Evolutionary conservation across 2,797 vertebrate species (phyloP).

Genomic region (Lemur catta): DNA sequence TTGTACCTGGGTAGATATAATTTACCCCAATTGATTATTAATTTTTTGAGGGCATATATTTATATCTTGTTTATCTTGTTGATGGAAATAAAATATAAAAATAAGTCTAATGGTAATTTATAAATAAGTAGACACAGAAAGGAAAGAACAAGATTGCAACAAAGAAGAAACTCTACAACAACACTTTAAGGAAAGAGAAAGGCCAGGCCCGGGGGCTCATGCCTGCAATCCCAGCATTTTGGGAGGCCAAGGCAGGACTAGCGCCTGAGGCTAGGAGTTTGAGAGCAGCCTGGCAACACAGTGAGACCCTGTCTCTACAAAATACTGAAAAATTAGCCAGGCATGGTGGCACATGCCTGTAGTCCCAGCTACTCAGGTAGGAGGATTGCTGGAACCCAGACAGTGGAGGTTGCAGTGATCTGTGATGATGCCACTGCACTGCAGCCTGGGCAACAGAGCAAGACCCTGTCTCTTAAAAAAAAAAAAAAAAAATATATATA

Average conservation of each 20-base stretch:
- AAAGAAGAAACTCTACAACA: not conserved
- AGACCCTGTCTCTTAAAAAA: too few species aligned
- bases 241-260: not conserved
- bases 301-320: not conserved
- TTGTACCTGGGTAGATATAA: not conserved
- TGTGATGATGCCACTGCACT: too few species aligned
- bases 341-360: not conserved
- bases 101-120: not conserved
- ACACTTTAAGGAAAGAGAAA: not conserved
- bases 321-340: not conserved
- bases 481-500: too few species aligned
- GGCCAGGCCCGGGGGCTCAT: not conserved
- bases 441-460: too few species aligned
- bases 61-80: not conserved
- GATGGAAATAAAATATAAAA: not conserved
- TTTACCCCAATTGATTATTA: not conserved
- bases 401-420: too few species aligned
- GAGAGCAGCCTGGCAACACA: not conserved
- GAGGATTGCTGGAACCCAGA: too few species aligned
- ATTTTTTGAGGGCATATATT: not conserved
- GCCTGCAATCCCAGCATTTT: not conserved
- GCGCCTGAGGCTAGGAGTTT: not conserved
- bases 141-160: not conserved
- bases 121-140: not conserved
- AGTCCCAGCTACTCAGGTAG: not conserved